Conservation (phyloP, 37 sponge, comb jelly and placozoan genomes). For the Cladorhizidae sp. region DNA sequence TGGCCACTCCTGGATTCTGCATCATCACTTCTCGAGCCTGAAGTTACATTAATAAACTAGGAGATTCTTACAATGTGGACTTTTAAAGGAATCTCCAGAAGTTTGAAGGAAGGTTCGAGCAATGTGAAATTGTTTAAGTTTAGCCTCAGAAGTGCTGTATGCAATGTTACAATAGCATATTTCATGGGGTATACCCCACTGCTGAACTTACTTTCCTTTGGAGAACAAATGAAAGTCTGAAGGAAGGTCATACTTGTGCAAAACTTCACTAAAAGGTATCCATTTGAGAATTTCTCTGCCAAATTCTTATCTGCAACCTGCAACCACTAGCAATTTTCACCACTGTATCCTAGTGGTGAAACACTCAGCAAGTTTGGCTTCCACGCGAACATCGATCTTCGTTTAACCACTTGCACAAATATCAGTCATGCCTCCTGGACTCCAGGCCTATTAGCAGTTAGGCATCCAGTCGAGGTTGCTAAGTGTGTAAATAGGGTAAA, state of each 20-base stretch:
- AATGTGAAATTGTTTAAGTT: constrained; percentile 92
- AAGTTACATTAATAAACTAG: not conserved
- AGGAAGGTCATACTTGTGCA: constrained; percentile 84
- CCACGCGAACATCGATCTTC: constrained; percentile 72
- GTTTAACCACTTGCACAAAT: constrained; percentile 96
- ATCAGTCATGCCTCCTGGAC: constrained; percentile 71
- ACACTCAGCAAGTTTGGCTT: constrained; percentile 62
- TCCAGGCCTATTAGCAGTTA: not conserved
- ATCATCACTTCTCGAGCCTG: constrained; percentile 86
- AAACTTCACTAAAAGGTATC: constrained; percentile 85
- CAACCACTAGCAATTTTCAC: not conserved
- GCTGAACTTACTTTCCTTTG: constrained; percentile 54
- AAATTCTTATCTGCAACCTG: constrained; percentile 49
- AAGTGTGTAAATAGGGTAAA: too few species aligned
- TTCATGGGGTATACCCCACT: too few species aligned
- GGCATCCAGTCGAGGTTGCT: not conserved
- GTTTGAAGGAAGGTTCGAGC: constrained; percentile 81
- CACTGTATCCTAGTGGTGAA: not conserved
- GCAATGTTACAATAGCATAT: not conserved
- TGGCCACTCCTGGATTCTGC: constrained; percentile 80
- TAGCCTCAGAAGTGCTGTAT: constrained; percentile 87
- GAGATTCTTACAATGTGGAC: constrained; percentile 63
- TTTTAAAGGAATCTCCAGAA: constrained; percentile 88
- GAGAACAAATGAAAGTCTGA: constrained; percentile 63
- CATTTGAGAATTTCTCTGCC: constrained; percentile 73